Conservation (phyloP, 2,797 vertebrate genomes). For the Muscicapa striata region DNA sequence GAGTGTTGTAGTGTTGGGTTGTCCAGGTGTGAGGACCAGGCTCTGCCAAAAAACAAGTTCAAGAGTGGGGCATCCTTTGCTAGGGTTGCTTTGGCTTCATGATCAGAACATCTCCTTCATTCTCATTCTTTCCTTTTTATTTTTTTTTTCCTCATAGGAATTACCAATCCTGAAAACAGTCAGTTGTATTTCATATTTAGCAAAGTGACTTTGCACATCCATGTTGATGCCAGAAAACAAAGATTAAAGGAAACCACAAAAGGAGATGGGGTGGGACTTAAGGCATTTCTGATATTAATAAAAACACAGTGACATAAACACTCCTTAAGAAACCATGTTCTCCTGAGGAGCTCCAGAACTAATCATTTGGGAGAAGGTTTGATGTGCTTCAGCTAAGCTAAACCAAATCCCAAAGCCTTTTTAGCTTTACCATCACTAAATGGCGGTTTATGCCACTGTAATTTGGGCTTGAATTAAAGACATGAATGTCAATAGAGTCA, state of each 20-base stretch:
- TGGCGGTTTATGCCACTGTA: slow-evolving; percentile 45
- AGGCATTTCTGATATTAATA: neutral
- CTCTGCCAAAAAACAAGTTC: neutral
- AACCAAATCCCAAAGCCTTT: slow-evolving; percentile 55
- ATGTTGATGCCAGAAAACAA: neutral
- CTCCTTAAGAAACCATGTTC: neutral
- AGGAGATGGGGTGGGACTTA: neutral
- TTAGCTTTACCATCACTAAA: slow-evolving; percentile 35
- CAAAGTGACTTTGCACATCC: neutral
- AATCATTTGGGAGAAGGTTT: slow-evolving; percentile 8
- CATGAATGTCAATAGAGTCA: slow-evolving; percentile 54
- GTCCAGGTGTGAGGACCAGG: neutral
- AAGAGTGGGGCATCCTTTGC: neutral
- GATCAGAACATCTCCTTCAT: neutral
- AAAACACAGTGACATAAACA: neutral
- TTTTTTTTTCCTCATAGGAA: neutral
- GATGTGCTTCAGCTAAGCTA: slow-evolving; percentile 18
- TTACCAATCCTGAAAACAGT: neutral
- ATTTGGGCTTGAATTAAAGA: slow-evolving; percentile 58
- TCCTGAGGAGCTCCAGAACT: slow-evolving; percentile 17
- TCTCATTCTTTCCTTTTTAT: neutral
- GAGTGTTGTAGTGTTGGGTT: neutral
- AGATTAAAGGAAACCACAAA: neutral
- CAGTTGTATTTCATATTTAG: neutral
- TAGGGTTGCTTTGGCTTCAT: neutral